A percentile compares a stretch with the other conserved stretches of the same genome.
These are phyloP conservation scores for Leuctra nigra DNA, from an alignment of 2,888 invertebrate genomes.

Conservation along the genomic window DNA sequence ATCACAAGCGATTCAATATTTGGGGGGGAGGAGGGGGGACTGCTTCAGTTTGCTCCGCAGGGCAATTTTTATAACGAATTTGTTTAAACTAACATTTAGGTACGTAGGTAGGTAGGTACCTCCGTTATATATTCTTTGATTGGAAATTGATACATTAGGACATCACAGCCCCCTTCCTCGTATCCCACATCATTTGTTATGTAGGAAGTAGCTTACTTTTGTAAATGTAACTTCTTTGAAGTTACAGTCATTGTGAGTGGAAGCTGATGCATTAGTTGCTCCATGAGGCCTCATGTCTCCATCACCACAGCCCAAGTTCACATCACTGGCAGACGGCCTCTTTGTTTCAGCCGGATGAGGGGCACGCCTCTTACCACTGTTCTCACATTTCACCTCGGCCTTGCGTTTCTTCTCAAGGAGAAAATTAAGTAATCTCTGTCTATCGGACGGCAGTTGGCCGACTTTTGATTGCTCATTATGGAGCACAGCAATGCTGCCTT, in stretches of 20 bases:
- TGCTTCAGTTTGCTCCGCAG: too few species aligned
- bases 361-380: slow-evolving; percentile 8
- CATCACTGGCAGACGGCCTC: not conserved
- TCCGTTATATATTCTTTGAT: too few species aligned
- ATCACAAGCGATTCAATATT: too few species aligned
- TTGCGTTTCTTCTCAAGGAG: slow-evolving; percentile 55
- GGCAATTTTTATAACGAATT: too few species aligned
- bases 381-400: not conserved
- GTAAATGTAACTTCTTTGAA: not conserved
- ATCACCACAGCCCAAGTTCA: not conserved
- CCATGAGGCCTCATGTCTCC: not conserved
- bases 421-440: slow-evolving; percentile 55
- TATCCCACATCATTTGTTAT: too few species aligned
- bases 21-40: too few species aligned
- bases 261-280: not conserved
- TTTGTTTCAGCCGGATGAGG: slow-evolving; percentile 17
- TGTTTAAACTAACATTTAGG: too few species aligned
- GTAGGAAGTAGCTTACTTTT: not conserved
- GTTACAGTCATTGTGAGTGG: not conserved
- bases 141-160: too few species aligned
- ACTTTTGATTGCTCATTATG: slow-evolving; percentile 36
- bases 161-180: too few species aligned
- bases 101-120: too few species aligned
- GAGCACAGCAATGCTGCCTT: slow-evolving; percentile 55
- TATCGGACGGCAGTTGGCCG: slow-evolving; percentile 46